Percentiles rank a stretch among this genome's conserved stretches.
Evolutionary conservation across 2,797 vertebrate genomes (phyloP).

Genomic region (Astyanax mexicanus): DNA sequence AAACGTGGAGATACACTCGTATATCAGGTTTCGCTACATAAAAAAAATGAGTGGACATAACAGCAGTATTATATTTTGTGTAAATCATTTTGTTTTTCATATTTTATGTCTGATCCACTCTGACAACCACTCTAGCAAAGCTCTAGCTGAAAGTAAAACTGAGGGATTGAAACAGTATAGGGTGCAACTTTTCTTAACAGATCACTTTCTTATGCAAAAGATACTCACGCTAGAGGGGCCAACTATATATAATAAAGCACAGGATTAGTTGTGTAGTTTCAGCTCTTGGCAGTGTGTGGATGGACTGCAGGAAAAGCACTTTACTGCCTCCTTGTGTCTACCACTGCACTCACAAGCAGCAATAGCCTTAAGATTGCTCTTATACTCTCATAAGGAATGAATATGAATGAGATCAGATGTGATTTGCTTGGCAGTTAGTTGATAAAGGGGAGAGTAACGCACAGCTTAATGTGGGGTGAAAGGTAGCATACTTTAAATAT

Average conservation of each 20-base stretch:
- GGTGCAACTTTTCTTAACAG: neutral
- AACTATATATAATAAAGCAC: constrained; percentile 5
- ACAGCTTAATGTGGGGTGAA: too few relatives aligned
- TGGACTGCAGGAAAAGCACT: constrained; percentile 29
- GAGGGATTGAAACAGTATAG: too few relatives aligned
- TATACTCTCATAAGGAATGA: neutral
- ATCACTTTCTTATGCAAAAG: neutral
- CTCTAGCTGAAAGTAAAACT: neutral
- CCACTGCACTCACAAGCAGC: constrained; percentile 9
- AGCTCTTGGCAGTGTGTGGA: neutral
- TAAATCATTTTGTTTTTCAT: neutral
- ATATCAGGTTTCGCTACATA: neutral
- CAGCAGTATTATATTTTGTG: neutral
- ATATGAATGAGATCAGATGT: constrained; percentile 1
- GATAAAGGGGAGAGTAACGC: too few relatives aligned
- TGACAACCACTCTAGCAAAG: constrained; percentile 5
- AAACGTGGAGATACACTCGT: neutral
- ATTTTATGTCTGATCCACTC: neutral
- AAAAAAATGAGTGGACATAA: constrained; percentile 6
- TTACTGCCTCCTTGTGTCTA: constrained; percentile 60
- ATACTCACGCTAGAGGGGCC: too few relatives aligned
- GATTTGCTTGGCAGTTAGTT: neutral
- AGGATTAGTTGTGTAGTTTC: neutral
- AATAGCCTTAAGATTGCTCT: neutral
- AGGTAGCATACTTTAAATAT: too few relatives aligned